These are phyloP conservation scores for Paramisgurnus dabryanus DNA, from an alignment of 2,113 vertebrate genomes.

Conservation along the genomic window DNA sequence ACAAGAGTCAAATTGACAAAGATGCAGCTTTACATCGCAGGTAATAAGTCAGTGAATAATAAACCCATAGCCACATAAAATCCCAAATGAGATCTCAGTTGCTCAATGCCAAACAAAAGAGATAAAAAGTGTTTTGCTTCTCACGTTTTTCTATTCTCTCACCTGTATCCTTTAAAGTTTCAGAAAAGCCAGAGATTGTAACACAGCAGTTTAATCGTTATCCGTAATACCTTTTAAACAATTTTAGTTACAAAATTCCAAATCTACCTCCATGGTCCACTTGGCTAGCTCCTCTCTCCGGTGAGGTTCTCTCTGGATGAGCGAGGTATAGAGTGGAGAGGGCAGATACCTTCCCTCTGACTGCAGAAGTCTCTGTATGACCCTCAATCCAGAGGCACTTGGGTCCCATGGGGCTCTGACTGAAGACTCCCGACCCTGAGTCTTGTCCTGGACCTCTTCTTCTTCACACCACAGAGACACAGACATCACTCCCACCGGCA, in stretches of 20 bases:
- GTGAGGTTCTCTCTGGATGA: conserved; percentile 74
- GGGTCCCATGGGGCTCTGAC: conserved; percentile 76
- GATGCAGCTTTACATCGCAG: no score
- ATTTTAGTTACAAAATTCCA: not conserved
- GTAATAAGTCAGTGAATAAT: no score
- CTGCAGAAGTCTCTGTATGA: conserved; percentile 73
- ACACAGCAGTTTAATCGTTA: no score
- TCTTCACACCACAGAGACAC: conserved; percentile 79
- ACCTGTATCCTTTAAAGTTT: no score
- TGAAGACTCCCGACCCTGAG: conserved; percentile 3
- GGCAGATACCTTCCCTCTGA: conserved; percentile 75
- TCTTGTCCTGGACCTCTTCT: conserved; percentile 45
- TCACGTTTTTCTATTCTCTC: no score
- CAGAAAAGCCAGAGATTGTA: no score
- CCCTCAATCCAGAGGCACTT: conserved; percentile 69
- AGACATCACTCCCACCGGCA: conserved; percentile 49
- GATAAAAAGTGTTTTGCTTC: no score
- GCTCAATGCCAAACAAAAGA: no score
- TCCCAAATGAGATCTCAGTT: no score
- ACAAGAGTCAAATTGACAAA: no score
- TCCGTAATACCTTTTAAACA: not conserved
- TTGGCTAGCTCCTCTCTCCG: conserved; percentile 75
- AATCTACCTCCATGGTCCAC: conserved; percentile 77
- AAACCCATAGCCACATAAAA: no score
- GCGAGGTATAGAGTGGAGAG: conserved; percentile 69